A percentile compares a stretch with the other conserved stretches of the same genome.
phyloP scores from a whole-genome alignment of 64 coral and sea anemone genomes.

The Porites australiensis region DNA sequence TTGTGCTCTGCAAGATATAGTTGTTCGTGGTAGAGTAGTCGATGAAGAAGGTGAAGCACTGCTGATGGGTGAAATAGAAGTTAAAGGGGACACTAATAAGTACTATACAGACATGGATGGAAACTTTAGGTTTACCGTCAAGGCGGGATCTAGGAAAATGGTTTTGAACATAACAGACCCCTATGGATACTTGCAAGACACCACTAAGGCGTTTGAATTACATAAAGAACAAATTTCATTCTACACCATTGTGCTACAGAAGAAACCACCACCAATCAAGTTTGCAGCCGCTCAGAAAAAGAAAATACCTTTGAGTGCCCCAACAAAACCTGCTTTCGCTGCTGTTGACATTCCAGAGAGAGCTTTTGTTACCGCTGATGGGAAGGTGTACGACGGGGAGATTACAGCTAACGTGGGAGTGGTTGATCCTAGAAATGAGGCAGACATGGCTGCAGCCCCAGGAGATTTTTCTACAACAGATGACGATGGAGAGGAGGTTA shows the following conservation, averaged over 20 bases:
- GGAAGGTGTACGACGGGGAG: slow-evolving; percentile 10
- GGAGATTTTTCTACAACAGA: slow-evolving; percentile 64
- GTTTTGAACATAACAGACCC: neutral
- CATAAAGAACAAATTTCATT: neutral
- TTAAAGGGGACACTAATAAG: neutral
- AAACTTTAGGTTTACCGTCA: neutral
- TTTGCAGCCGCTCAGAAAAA: neutral
- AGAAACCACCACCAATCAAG: neutral
- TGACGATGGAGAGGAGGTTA: slow-evolving; percentile 41
- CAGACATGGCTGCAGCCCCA: slow-evolving; percentile 54
- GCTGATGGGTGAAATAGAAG: neutral
- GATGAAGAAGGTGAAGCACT: neutral
- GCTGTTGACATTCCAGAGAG: slow-evolving; percentile 58
- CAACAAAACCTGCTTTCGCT: slow-evolving; percentile 23
- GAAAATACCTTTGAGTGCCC: slow-evolving; percentile 39
- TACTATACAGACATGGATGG: neutral
- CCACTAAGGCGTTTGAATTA: neutral
- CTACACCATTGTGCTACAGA: slow-evolving; percentile 11
- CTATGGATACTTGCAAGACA: neutral
- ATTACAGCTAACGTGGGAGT: slow-evolving; percentile 41
- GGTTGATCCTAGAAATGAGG: slow-evolving; percentile 54
- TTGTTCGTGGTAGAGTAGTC: neutral
- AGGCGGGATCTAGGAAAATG: neutral
- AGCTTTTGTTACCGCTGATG: slow-evolving; percentile 34
- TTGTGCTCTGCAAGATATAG: neutral